Conservation (phyloP, 2,888 invertebrate genomes). For the Exephanes ischioxanthus region DNA sequence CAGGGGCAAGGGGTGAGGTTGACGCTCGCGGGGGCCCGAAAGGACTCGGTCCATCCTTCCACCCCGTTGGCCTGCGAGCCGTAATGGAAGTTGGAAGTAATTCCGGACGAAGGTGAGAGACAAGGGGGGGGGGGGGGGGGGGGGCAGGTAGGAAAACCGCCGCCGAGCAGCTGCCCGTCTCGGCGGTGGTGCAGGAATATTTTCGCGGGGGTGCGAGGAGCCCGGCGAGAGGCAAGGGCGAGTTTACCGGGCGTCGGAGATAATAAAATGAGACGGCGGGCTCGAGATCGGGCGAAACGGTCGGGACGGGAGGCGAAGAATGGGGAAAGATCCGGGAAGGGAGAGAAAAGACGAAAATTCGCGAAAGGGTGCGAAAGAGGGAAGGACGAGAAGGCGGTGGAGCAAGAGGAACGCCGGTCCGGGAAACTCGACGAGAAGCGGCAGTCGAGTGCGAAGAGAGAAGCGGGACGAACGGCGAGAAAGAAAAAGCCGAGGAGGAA, state of each 20-base stretch:
- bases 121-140: conserved; percentile 5
- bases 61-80: conserved; percentile 15
- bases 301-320: conserved; percentile 19
- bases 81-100: conserved; percentile 45
- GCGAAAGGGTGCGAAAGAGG: conserved; percentile 22
- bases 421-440: conserved; percentile 39
- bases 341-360: conserved; percentile 35
- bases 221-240: conserved; percentile 66
- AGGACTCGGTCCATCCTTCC: conserved; percentile 15
- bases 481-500: conserved; percentile 54
- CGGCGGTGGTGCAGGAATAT: conserved; percentile 64
- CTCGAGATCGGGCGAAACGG: conserved; percentile 20
- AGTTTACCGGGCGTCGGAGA: conserved; percentile 53
- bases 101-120: conserved; percentile 39
- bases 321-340: conserved; percentile 7
- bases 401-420: conserved; percentile 29
- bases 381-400: conserved; percentile 34
- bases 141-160: background rate
- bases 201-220: conserved; percentile 73
- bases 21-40: conserved; percentile 27
- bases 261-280: conserved; percentile 52
- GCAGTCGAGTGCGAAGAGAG: conserved; percentile 47
- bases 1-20: conserved; percentile 2
- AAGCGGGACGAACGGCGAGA: conserved; percentile 50
- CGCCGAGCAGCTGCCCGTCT: background rate